Percentiles rank a stretch among this genome's conserved stretches.
Evolutionary conservation across 1,140 invertebrate species (phyloP).

Genomic region (Palaemon carinicauda): DNA sequence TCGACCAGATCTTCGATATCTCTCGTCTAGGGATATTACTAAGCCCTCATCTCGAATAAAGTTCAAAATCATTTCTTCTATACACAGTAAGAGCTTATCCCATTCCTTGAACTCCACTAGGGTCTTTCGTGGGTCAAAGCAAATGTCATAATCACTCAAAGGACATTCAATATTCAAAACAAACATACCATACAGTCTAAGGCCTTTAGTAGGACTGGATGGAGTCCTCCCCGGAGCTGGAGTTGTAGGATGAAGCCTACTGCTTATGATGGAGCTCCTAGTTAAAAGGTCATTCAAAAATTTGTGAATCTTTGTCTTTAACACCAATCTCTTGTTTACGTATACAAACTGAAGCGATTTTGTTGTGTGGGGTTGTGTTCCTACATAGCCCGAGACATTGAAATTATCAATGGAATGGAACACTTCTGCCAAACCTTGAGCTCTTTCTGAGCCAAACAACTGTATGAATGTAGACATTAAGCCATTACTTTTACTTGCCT

Average conservation of each 20-base stretch:
- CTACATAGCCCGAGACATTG: constrained; percentile 69
- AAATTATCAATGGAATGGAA: constrained; percentile 67
- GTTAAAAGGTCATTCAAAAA: constrained; percentile 68
- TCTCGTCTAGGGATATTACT: constrained; percentile 28
- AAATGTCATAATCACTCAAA: constrained; percentile 69
- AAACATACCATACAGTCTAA: constrained; percentile 68
- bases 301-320: constrained; percentile 68
- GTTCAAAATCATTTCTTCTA: constrained; percentile 67
- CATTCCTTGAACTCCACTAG: constrained; percentile 73
- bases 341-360: constrained; percentile 72
- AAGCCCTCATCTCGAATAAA: constrained; percentile 60
- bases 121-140: constrained; percentile 68
- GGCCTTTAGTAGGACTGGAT: constrained; percentile 62
- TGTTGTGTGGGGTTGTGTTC: constrained; percentile 64
- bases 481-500: constrained; percentile 69
- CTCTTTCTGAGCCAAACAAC: constrained; percentile 67
- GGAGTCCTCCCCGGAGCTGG: constrained; percentile 28
- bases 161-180: constrained; percentile 72
- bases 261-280: constrained; percentile 61
- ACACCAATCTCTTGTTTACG: constrained; percentile 71
- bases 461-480: constrained; percentile 67
- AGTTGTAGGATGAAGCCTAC: constrained; percentile 54
- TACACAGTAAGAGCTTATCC: constrained; percentile 66
- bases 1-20: constrained; percentile 23
- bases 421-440: constrained; percentile 66